Evolutionary conservation across 2,113 vertebrate species (phyloP).

Genomic region (Poeciliopsis prolifica): DNA sequence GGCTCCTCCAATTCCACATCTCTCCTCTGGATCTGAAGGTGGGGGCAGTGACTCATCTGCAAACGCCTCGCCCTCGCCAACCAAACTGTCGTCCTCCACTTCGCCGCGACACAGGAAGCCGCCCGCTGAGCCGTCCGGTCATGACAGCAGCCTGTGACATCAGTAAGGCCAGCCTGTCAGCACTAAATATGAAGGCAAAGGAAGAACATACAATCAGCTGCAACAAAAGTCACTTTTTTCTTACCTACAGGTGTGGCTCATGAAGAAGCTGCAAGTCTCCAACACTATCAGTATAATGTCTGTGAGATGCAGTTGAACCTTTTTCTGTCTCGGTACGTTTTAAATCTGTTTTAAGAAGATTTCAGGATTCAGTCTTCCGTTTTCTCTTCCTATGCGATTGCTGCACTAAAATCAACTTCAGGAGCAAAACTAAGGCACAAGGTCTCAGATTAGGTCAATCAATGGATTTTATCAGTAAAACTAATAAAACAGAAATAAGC

Average conservation of each 20-base stretch:
- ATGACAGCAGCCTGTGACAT: constrained; percentile 85
- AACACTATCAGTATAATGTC: background rate
- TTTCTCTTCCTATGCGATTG: constrained; percentile 4
- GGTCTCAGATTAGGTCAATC: background rate
- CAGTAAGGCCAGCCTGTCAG: constrained; percentile 4
- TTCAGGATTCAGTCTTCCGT: constrained; percentile 18
- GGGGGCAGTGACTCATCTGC: constrained; percentile 88
- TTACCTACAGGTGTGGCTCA: background rate
- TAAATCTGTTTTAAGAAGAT: constrained; percentile 12
- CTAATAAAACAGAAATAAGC: background rate
- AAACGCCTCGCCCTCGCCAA: constrained; percentile 89
- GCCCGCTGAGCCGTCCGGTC: constrained; percentile 79
- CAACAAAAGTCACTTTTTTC: background rate
- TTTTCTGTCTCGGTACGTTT: constrained; percentile 1
- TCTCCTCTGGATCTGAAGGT: constrained; percentile 82
- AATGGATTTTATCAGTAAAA: background rate
- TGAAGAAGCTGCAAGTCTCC: constrained; percentile 13
- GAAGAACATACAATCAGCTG: constrained; percentile 7
- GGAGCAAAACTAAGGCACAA: background rate
- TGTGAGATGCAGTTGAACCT: constrained; percentile 33
- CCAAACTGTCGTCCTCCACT: constrained; percentile 82
- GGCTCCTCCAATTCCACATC: constrained; percentile 81
- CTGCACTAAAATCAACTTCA: constrained; percentile 1
- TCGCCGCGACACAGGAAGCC: constrained; percentile 90
- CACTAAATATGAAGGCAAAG: constrained; percentile 8